Percentiles rank a stretch among this genome's conserved stretches.
Evolutionary conservation across 2,888 invertebrate species (phyloP).

Genomic region (Caenorhabditis imperialis): DNA sequence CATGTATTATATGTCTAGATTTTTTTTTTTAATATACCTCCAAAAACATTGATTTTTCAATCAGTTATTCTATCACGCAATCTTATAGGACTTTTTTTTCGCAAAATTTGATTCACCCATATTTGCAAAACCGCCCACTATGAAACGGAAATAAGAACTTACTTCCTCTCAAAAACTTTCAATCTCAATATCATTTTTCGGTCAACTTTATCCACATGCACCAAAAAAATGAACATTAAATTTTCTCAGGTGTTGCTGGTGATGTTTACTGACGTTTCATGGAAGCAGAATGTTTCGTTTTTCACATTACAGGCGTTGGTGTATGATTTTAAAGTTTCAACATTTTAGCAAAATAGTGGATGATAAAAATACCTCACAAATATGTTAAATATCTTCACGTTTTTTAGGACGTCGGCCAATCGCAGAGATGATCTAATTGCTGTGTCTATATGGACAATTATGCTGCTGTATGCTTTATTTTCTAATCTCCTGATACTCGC

Average conservation of each 20-base stretch:
- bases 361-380: not conserved
- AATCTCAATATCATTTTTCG: not conserved
- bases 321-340: conserved; percentile 33
- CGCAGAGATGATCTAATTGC: conserved; percentile 73
- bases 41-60: not conserved
- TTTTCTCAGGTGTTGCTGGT: not conserved
- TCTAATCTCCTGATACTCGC: conserved; percentile 72
- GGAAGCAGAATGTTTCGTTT: conserved; percentile 57
- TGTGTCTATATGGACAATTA: conserved; percentile 71
- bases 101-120: conserved; percentile 16
- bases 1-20: no score
- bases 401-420: conserved; percentile 64
- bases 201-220: no score
- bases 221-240: not conserved
- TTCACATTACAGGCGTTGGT: conserved; percentile 60
- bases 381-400: not conserved
- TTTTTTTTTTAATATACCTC: not conserved
- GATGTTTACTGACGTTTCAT: conserved; percentile 34
- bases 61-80: conserved; percentile 23
- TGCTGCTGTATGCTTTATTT: conserved; percentile 72
- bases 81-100: conserved; percentile 2
- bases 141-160: conserved; percentile 2
- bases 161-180: not conserved
- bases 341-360: no score
- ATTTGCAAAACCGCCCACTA: conserved; percentile 14